A percentile compares a stretch with the other conserved stretches of the same genome.
Conservation (phyloP, 2,888 invertebrate species). For the Nycteola revayana region DNA sequence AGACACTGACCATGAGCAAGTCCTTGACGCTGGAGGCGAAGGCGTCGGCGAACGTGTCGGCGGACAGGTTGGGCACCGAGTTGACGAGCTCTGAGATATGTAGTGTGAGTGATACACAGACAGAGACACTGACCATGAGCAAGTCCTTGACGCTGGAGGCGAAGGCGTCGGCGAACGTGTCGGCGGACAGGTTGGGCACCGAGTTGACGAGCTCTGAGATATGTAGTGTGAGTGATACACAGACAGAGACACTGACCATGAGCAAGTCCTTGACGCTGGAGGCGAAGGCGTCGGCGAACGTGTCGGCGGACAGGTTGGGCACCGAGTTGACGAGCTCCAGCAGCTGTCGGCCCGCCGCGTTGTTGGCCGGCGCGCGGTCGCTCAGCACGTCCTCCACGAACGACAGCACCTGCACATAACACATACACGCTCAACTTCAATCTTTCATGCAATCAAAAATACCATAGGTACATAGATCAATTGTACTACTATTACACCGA, state of each 20-base stretch:
- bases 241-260: constrained; percentile 84
- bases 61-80: constrained; percentile 94
- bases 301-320: constrained; percentile 92
- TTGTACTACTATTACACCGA: too few relatives aligned
- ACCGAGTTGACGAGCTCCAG: constrained; percentile 95
- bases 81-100: constrained; percentile 94
- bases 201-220: constrained; percentile 96
- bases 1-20: constrained; percentile 89
- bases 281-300: constrained; percentile 97
- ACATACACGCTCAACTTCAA: too few relatives aligned
- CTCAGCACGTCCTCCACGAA: constrained; percentile 97
- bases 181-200: constrained; percentile 93
- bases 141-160: constrained; percentile 98
- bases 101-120: too few relatives aligned
- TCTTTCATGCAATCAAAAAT: too few relatives aligned
- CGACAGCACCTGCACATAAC: constrained; percentile 85
- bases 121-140: constrained; percentile 86
- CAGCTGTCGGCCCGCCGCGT: constrained; percentile 94
- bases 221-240: too few relatives aligned
- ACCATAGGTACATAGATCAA: too few relatives aligned
- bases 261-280: constrained; percentile 97
- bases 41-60: constrained; percentile 95
- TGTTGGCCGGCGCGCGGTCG: constrained; percentile 88
- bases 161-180: constrained; percentile 96
- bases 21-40: constrained; percentile 98